Evolutionary conservation across 2,797 vertebrate species (phyloP), one percentile per base, ranked within the genome.

Genomic region (Myotis findleyi): DNA sequence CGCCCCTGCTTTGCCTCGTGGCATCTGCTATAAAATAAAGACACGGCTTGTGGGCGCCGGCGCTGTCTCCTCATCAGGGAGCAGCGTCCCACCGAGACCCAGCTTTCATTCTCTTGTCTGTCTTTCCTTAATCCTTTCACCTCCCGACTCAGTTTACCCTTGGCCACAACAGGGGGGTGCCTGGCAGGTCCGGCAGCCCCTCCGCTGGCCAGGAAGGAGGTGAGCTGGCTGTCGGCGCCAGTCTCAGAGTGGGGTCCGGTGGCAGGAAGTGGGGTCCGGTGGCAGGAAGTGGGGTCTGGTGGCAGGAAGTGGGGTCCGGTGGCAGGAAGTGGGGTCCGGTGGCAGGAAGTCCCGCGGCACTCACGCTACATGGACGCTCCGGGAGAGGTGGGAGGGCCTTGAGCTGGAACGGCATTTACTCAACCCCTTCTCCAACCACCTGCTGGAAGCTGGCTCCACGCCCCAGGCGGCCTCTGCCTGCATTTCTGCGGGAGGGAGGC

Each of bases 321-420:
- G 41, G 41, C 41, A 41, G 41, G 41, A 41, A 53, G 30, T 1
- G 30, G 38, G 30, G 49, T 4, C 20, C 47, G 30, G 82, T 49
- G 59, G 12, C 23, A 12, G 82, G 25, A 47, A 13, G 49, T 53
- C n/a, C 3, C 7, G 0, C 0, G 2, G 5, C 9, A 6, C 18
- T 12, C 51, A 0, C 18, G 2, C 20, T 5, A 14, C 5, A 0
- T 36, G 5, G 41, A 69, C 57, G 27, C 64, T 18, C 3, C 0
- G 0, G 25, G 27, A 72, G 33, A 33, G 27, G 25, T 44, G 44
- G 16, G 66, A 33, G 25, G 30, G 33, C 7, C 57, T 5, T 4
- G 69, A 38, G 8, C 16, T 12, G 14, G 68, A n/a, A 6, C 5
- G 9, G 44, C 18, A 2, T 23, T 14, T 36, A 44, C 47, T 17